Percentiles rank a stretch among this genome's conserved stretches.
phyloP scores from a whole-genome alignment of 2,113 vertebrate genomes.

The Poeciliopsis turrubarensis region DNA sequence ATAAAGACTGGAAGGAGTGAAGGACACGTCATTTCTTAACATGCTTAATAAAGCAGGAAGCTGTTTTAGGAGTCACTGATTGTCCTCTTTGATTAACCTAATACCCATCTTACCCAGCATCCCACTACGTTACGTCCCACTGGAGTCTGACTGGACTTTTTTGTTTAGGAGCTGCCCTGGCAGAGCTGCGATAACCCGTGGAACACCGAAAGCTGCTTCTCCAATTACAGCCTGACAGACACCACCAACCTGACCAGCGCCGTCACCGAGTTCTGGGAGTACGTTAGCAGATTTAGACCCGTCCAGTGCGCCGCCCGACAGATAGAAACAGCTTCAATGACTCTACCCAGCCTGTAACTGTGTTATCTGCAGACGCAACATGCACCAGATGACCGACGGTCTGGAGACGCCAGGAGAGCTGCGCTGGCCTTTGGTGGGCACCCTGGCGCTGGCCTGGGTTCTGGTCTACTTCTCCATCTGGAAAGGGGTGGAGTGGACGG shows the following conservation, averaged over 20 bases:
- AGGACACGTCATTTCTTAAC: background rate
- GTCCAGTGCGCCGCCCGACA: background rate
- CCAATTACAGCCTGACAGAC: constrained; percentile 88
- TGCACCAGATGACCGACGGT: constrained; percentile 87
- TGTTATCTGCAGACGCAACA: constrained; percentile 82
- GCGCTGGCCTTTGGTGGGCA: constrained; percentile 89
- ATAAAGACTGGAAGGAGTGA: constrained; percentile 5
- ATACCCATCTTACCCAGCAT: background rate
- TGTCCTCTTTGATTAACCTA: background rate
- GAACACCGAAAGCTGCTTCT: constrained; percentile 90
- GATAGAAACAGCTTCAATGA: background rate
- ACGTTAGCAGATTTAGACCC: constrained; percentile 50
- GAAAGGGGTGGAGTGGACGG: constrained; percentile 95
- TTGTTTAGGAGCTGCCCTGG: constrained; percentile 86
- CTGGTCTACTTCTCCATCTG: constrained; percentile 95
- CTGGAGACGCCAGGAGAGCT: constrained; percentile 86
- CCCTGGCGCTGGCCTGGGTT: constrained; percentile 87
- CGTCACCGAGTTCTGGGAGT: constrained; percentile 95
- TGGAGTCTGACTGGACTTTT: background rate
- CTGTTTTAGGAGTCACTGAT: background rate
- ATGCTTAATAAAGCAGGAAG: background rate
- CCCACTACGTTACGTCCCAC: background rate
- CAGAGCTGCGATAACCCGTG: constrained; percentile 88
- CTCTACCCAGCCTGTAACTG: constrained; percentile 6
- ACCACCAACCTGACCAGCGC: constrained; percentile 90